Evolutionary conservation across 2,113 vertebrate genomes (phyloP).

Genomic region (Varanus komodoensis): DNA sequence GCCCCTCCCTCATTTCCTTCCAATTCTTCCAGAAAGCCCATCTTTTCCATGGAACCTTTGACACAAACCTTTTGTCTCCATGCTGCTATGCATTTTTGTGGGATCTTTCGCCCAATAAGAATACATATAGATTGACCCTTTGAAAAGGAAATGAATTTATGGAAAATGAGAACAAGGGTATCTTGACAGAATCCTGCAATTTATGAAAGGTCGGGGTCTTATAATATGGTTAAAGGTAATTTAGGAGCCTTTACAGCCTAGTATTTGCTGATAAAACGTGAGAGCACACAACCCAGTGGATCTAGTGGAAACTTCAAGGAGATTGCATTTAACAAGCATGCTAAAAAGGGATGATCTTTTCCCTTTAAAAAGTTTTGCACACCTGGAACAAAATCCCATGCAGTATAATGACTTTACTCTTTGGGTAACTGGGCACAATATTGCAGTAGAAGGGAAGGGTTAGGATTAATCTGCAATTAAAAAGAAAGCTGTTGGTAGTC

Average conservation of each 20-base stretch:
- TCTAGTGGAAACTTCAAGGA: neutral
- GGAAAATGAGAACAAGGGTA: too few relatives aligned
- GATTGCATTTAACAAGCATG: neutral
- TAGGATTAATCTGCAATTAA: neutral
- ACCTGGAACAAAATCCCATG: too few relatives aligned
- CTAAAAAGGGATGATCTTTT: neutral
- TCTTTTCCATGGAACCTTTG: too few relatives aligned
- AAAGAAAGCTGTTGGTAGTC: neutral
- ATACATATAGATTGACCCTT: neutral
- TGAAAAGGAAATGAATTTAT: neutral
- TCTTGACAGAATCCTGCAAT: neutral
- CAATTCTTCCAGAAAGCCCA: too few relatives aligned
- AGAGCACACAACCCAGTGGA: neutral
- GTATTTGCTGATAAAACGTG: too few relatives aligned
- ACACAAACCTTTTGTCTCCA: too few relatives aligned
- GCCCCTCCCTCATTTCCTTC: too few relatives aligned
- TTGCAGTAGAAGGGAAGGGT: neutral
- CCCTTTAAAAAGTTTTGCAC: neutral
- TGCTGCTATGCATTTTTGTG: neutral
- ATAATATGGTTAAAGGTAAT: neutral
- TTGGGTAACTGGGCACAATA: too few relatives aligned
- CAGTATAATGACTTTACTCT: too few relatives aligned
- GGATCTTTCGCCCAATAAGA: neutral
- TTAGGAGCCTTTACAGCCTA: neutral
- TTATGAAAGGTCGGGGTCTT: neutral